Evolutionary conservation across 2,888 invertebrate genomes (phyloP).

Genomic region (Dexiosoma caninum): DNA sequence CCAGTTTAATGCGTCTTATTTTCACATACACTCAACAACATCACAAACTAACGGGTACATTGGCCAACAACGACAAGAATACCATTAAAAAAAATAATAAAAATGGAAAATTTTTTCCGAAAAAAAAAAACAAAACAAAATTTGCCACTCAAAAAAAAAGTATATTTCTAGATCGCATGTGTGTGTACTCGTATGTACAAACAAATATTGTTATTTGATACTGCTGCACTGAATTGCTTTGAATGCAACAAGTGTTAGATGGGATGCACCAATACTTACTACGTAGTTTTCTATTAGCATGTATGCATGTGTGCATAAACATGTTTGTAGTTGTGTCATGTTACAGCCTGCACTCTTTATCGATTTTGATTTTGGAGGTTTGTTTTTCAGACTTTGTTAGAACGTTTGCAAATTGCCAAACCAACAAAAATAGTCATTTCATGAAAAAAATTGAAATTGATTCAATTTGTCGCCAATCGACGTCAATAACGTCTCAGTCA

Average conservation of each 20-base stretch:
- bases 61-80: too few relatives aligned
- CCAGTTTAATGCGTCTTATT: too few relatives aligned
- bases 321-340: neutral
- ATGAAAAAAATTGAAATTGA: neutral
- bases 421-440: constrained; percentile 10
- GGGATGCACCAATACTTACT: neutral
- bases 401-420: constrained; percentile 21
- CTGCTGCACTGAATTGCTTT: constrained; percentile 38
- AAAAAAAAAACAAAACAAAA: constrained; percentile 13
- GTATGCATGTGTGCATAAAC: neutral
- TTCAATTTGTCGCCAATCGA: constrained; percentile 17
- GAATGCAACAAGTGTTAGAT: constrained; percentile 47
- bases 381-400: neutral
- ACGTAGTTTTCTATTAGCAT: neutral
- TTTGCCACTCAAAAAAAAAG: neutral
- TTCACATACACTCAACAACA: too few relatives aligned
- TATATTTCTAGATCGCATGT: neutral
- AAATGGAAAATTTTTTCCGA: neutral
- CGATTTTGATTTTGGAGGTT: constrained; percentile 5
- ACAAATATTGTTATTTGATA: constrained; percentile 31
- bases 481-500: constrained; percentile 28
- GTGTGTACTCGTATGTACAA: neutral
- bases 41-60: neutral
- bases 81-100: neutral
- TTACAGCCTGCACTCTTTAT: neutral